Evolutionary conservation across 1,140 invertebrate species (phyloP).

Genomic region (Eriosoma lanigerum): DNA sequence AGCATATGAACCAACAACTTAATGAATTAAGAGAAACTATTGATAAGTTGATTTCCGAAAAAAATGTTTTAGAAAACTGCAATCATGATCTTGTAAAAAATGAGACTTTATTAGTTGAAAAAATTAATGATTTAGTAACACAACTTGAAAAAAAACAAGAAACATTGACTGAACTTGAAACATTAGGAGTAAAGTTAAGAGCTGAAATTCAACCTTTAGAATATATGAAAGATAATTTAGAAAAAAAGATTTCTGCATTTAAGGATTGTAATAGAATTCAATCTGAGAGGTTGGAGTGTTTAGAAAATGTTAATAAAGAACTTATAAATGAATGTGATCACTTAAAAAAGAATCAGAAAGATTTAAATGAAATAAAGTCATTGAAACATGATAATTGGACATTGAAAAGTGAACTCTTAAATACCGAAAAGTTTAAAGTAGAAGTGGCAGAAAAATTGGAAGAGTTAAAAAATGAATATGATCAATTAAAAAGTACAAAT

Average conservation of each 20-base stretch:
- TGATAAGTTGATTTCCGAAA: neutral
- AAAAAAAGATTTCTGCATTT: constrained; percentile 17
- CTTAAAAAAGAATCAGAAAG: constrained; percentile 16
- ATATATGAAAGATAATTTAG: constrained; percentile 41
- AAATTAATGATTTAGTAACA: neutral
- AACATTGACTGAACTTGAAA: constrained; percentile 41
- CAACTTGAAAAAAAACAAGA: constrained; percentile 47
- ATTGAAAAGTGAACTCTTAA: constrained; percentile 35
- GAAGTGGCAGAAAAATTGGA: constrained; percentile 14
- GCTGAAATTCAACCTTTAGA: constrained; percentile 47
- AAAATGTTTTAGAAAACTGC: neutral
- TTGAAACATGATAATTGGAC: constrained; percentile 37
- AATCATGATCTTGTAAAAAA: neutral
- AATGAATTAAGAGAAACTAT: neutral
- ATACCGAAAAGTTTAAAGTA: constrained; percentile 32
- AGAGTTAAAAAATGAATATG: constrained; percentile 31
- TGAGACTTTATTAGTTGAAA: constrained; percentile 23
- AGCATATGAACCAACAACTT: constrained; percentile 22
- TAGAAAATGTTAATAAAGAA: constrained; percentile 35
- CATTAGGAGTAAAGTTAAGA: constrained; percentile 38
- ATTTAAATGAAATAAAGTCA: constrained; percentile 14
- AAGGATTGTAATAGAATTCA: constrained; percentile 43
- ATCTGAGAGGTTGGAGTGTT: constrained; percentile 14
- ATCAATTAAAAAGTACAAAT: constrained; percentile 26
- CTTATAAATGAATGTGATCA: constrained; percentile 18